Conservation (phyloP, 2,888 invertebrate genomes). For the Phasia obesa region DNA sequence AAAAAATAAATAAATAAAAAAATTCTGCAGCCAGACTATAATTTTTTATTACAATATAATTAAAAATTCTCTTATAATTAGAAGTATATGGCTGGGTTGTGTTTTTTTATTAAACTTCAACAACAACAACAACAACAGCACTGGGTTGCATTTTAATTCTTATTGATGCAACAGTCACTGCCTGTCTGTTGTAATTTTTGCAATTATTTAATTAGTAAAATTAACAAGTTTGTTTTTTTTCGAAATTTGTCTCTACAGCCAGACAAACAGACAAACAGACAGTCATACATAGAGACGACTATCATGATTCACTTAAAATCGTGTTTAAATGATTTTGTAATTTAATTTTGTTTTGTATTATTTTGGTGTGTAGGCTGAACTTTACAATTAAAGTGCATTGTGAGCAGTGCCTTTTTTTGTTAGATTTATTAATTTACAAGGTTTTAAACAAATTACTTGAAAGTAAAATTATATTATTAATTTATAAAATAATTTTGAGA, state of each 20-base stretch:
- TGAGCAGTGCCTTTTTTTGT: neutral
- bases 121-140: neutral
- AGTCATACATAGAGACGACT: neutral
- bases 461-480: neutral
- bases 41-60: conserved; percentile 47
- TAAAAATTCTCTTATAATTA: conserved; percentile 44
- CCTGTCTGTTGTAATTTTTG: conserved; percentile 41
- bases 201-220: conserved; percentile 54
- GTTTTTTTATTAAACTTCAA: no score
- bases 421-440: neutral
- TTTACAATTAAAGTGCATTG: conserved; percentile 10
- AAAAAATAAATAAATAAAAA: no score
- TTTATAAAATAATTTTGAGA: neutral
- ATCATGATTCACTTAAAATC: conserved; percentile 51
- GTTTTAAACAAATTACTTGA: neutral
- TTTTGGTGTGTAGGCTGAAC: conserved; percentile 50
- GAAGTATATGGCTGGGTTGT: neutral
- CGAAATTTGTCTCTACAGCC: conserved; percentile 36
- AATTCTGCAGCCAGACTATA: conserved; percentile 31
- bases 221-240: conserved; percentile 42
- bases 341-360: neutral
- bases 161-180: conserved; percentile 37
- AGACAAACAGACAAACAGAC: conserved; percentile 24
- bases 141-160: conserved; percentile 26
- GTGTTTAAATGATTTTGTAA: conserved; percentile 52